Evolutionary conservation across 2,113 vertebrate species (phyloP).

Genomic region (Thunnus thynnus): DNA sequence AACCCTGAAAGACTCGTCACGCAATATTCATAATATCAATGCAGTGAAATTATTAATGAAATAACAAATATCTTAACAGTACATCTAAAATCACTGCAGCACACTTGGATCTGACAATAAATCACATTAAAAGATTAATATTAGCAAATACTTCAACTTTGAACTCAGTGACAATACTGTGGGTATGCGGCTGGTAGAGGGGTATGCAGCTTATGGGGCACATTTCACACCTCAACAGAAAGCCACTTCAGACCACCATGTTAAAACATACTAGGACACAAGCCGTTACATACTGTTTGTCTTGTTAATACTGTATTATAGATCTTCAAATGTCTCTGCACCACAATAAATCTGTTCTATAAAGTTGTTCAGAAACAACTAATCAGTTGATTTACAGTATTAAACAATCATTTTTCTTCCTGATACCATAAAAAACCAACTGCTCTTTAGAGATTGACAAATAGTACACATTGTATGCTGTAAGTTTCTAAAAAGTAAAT

Average conservation of each 20-base stretch:
- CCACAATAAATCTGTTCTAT: background rate
- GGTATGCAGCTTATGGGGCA: background rate
- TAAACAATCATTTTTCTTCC: background rate
- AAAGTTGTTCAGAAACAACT: background rate
- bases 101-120: background rate
- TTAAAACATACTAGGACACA: constrained; percentile 36
- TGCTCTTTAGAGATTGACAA: background rate
- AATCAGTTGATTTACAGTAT: background rate
- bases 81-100: constrained; percentile 3
- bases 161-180: background rate
- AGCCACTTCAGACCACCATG: constrained; percentile 45
- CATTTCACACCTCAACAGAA: constrained; percentile 54
- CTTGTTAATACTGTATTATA: background rate
- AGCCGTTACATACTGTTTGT: background rate
- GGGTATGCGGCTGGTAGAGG: background rate
- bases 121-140: background rate
- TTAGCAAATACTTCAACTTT: background rate
- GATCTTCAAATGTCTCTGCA: background rate
- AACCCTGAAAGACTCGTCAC: background rate
- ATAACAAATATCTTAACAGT: background rate
- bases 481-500: background rate
- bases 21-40: background rate
- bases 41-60: background rate
- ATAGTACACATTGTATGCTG: background rate
- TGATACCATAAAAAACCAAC: background rate